Conservation (phyloP, 2,113 vertebrate genomes). For the Oncorhynchus clarkii region DNA sequence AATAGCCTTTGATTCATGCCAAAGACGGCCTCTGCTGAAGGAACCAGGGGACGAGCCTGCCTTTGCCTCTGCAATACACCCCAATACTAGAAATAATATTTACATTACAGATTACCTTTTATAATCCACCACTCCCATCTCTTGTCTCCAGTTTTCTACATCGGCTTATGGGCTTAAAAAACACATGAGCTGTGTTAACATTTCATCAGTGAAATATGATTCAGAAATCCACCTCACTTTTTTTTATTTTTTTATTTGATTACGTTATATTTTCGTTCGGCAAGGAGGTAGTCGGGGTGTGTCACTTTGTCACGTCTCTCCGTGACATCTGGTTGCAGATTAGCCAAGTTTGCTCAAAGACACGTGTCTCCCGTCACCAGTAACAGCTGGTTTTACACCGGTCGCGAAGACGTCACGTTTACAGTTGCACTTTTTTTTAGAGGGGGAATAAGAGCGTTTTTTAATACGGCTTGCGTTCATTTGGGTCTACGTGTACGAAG, state of each 20-base stretch:
- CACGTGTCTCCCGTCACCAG: neutral
- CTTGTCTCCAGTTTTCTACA: neutral
- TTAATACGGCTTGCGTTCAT: neutral
- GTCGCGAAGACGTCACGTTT: neutral
- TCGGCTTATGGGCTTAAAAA: neutral
- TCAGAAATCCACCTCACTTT: neutral
- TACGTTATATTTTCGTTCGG: neutral
- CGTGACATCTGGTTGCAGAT: neutral
- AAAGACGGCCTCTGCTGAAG: neutral
- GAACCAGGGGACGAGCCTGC: neutral
- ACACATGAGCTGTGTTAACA: neutral
- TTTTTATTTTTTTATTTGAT: too few species aligned
- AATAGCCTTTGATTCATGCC: constrained; percentile 15
- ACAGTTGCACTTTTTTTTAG: neutral
- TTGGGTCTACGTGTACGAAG: constrained; percentile 67
- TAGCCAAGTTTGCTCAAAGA: neutral
- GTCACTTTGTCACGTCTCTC: neutral
- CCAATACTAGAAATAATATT: constrained; percentile 10
- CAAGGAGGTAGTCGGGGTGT: neutral
- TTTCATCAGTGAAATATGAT: neutral
- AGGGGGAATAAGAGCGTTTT: neutral
- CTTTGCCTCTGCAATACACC: neutral
- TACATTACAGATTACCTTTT: neutral
- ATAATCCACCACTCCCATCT: neutral
- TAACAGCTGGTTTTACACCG: neutral